Base-by-base conservation (phyloP, 2,888 invertebrate genomes). In the Sinodicranocentrus sp. region DNA sequence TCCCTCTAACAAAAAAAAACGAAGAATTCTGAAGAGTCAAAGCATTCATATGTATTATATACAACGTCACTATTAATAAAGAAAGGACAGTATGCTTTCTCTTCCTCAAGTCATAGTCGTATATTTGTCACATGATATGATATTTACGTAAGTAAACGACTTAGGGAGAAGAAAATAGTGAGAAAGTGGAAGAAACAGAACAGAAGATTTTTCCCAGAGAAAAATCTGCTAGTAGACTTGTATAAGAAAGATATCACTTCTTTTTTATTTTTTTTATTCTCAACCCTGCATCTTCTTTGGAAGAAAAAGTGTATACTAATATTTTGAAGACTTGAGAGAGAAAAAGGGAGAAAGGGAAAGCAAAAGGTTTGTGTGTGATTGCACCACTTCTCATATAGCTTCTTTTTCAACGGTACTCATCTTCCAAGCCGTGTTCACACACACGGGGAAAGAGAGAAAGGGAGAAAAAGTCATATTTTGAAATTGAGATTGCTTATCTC, bases 401-500 rank as follows among this genome's bases (percentile, higher is more conserved):
- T n/a, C n/a, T n/a, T n/a, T n/a, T n/a, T n/a, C n/a, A n/a, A n/a
- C n/a, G n/a, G n/a, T n/a, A n/a, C n/a, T n/a, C n/a, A n/a, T n/a
- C n/a, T n/a, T n/a, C n/a, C n/a, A n/a, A n/a, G n/a, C n/a, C n/a
- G n/a, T n/a, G n/a, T n/a, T n/a, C n/a, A n/a, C n/a, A n/a, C n/a
- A n/a, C n/a, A n/a, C n/a, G n/a, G n/a, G n/a, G n/a, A n/a, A n/a
- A n/a, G n/a, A n/a, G n/a, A n/a, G n/a, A 21, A 59, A 57, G 52
- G 68, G 59, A 70, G 63, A 77, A 80, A 86, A 87, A 85, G 76
- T 88, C 86, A 87, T 87, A 88, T 88, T 88, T 88, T 86, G 85
- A 88, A 88, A 88, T 88, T 87, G 87, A 88, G 88, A 88, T 88
- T 87, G 77, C 87, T 87, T 88, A 88, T 88, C 88, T 79, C 84